phyloP scores from a whole-genome alignment of 2,888 invertebrate species.

The Rhimphoctona megacephalus region DNA sequence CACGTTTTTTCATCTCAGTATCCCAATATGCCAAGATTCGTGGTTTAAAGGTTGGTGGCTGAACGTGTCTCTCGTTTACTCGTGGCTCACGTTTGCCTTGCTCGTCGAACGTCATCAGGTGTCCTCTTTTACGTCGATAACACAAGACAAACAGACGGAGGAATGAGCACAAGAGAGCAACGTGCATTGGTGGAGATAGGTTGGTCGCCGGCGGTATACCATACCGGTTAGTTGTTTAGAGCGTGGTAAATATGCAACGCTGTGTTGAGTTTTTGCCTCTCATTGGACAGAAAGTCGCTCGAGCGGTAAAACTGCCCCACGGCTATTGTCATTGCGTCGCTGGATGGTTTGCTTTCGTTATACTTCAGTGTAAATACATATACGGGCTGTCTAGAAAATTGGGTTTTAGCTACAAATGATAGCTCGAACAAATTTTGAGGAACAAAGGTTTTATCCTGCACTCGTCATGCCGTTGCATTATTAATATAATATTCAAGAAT shows the following conservation, averaged over 20 bases:
- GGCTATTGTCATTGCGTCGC: constrained; percentile 73
- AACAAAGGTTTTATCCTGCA: background rate
- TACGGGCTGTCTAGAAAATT: background rate
- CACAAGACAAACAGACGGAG: constrained; percentile 49
- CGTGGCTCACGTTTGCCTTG: constrained; percentile 8
- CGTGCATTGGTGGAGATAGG: constrained; percentile 9
- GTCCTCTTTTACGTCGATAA: constrained; percentile 43
- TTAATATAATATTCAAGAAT: background rate
- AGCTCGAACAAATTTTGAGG: background rate
- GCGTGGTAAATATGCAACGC: constrained; percentile 47
- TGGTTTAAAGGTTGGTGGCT: background rate
- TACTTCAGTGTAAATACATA: background rate
- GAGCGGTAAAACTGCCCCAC: constrained; percentile 70
- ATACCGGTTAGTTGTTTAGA: constrained; percentile 15
- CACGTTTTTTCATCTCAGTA: constrained; percentile 30
- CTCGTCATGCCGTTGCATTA: background rate
- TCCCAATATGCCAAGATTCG: constrained; percentile 11
- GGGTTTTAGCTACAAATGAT: background rate
- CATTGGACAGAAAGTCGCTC: constrained; percentile 51
- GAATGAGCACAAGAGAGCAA: constrained; percentile 41
- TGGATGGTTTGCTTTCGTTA: constrained; percentile 47
- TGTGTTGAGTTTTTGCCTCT: constrained; percentile 24
- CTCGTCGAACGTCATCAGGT: constrained; percentile 30
- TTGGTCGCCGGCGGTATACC: constrained; percentile 31
- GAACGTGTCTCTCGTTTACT: constrained; percentile 1